Evolutionary conservation across 35 echinoderm and acorn worm genomes (phyloP), one percentile per base, ranked within the genome.

Genomic region (Diadema setosum): DNA sequence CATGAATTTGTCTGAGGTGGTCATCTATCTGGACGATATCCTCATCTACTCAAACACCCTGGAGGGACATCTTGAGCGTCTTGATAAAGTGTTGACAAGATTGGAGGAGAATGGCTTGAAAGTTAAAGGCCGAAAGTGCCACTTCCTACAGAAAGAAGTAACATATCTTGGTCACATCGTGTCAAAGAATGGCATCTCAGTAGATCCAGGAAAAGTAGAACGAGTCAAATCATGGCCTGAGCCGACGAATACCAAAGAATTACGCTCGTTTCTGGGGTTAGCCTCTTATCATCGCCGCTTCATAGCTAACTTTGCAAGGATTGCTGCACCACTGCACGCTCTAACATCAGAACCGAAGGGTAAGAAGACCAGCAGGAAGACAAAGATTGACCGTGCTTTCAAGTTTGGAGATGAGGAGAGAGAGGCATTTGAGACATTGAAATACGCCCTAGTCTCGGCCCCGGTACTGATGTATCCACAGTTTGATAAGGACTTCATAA

Each of bases 11-110:
- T 32, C 64, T 11, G 23, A 92, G 30, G n/a, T 95, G 5, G 46
- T 95, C 2, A 25, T 95, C 0, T 95, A 95, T 21, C 88, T 95
- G 39, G 93, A 95, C 46, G 89, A 96, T 31, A 84, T 96, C 26
- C 85, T 96, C 2, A 58, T 86, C 1, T 94, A 81, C 33, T 94
- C 92, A 0, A 57, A 18, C 36, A 89, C 86, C 30, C 85, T 94
- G 44, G 78, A 94, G 18, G 86, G 85, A 5, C 92, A 94, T 26
- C 31, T 93, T 36, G 46, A 3, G 1, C 81, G 84, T 9, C 46
- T 93, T 65, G 5, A 65, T 5, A 61, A 20, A 11, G 85, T 93
- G 26, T 88, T 93, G 36, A 4, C 42, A 4, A 27, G 91, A 39
- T 45, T 93, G 21, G n/a, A 2, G 7, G 3, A 20, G 2, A 2